phyloP scores from a whole-genome alignment of 2,888 invertebrate genomes.

The Lasioglossum zephyrum region DNA sequence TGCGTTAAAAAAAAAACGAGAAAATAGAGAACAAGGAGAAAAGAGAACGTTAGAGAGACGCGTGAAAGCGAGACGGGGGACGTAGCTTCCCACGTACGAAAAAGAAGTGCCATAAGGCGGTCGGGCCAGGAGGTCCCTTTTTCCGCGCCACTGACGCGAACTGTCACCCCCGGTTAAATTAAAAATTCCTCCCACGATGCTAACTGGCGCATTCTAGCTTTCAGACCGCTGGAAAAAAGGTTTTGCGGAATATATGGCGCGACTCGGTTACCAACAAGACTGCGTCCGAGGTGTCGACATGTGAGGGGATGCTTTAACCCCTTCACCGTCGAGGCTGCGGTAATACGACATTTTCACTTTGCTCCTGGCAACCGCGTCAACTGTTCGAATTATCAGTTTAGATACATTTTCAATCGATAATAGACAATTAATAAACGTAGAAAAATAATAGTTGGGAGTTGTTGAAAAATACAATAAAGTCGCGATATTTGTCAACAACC shows the following conservation, averaged over 20 bases:
- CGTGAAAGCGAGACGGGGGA: background rate
- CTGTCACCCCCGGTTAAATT: conserved; percentile 42
- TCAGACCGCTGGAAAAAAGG: background rate
- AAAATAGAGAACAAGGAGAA: background rate
- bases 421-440: no score
- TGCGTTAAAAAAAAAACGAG: background rate
- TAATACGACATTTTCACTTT: background rate
- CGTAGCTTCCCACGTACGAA: conserved; percentile 66
- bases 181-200: conserved; percentile 52
- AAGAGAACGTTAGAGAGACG: background rate
- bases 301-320: background rate
- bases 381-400: background rate
- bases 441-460: no score
- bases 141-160: conserved; percentile 47
- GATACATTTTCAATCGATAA: no score
- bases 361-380: background rate
- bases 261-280: background rate
- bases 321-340: background rate
- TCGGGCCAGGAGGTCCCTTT: conserved; percentile 14
- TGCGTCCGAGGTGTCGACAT: background rate
- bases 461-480: no score
- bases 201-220: conserved; percentile 20
- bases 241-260: conserved; percentile 2
- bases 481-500: no score
- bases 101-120: conserved; percentile 69